Conservation (phyloP, 2,113 vertebrate genomes). For the Cyanoderma ruficeps region DNA sequence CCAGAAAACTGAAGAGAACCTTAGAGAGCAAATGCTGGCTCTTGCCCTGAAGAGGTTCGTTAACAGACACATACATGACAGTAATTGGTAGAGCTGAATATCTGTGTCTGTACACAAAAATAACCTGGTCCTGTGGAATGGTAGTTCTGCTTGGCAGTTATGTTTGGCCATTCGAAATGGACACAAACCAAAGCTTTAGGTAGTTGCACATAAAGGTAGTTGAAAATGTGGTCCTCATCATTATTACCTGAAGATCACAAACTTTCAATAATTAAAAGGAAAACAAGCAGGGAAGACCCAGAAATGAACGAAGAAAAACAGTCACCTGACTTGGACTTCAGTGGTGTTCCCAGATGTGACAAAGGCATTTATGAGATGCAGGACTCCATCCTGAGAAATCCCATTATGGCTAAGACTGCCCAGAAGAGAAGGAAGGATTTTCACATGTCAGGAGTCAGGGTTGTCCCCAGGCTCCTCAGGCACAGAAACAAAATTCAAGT, state of each 20-base stretch:
- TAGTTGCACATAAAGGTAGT: not conserved
- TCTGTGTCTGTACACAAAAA: not conserved
- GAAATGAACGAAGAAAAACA: not conserved
- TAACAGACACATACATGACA: not conserved
- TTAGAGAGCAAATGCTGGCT: not conserved
- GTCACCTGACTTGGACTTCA: constrained; percentile 79
- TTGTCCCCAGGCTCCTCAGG: not conserved
- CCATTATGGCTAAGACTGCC: constrained; percentile 71
- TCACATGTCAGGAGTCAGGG: not conserved
- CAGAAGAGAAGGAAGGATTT: not conserved
- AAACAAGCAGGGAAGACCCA: not conserved
- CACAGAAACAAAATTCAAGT: not conserved
- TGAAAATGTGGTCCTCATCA: not conserved
- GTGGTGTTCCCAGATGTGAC: constrained; percentile 4
- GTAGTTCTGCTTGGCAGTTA: not conserved
- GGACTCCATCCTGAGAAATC: constrained; percentile 64
- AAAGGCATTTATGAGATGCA: constrained; percentile 63
- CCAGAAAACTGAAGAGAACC: not conserved
- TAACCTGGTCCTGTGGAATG: not conserved
- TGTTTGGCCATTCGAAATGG: not conserved
- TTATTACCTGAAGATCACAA: not conserved
- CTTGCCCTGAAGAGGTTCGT: not conserved
- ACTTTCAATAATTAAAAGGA: not conserved
- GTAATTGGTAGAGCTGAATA: not conserved
- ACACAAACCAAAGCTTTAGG: not conserved